Base-by-base conservation (phyloP, 2,797 vertebrate genomes). In the Lutra lutra region DNA sequence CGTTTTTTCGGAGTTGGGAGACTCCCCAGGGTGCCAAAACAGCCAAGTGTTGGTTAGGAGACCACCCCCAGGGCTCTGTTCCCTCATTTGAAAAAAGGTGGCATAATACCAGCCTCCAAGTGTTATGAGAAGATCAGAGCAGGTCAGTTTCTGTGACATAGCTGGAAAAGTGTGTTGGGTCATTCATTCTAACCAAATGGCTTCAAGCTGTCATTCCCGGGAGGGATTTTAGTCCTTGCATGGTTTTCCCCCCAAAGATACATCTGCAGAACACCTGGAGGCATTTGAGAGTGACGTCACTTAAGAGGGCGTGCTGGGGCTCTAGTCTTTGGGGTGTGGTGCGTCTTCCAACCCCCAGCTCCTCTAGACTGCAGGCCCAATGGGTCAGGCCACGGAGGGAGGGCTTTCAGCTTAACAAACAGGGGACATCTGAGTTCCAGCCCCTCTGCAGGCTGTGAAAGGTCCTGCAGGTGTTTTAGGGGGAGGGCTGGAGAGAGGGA, bases 251-350 rank as follows among this genome's bases (percentile, higher is more conserved):
- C 14, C 11, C 86, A 89, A 46, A 66, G 6, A 78, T 91, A 94
- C 68, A 92, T 90, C 96, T 89, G 90, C 77, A 90, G 94, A 68
- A 80, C 94, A 85, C 90, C 91, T 97, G 95, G 95, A 89, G 62
- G 66, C 84, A 11, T 68, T 94, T 79, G 70, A 97, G 86, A 46
- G 35, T 68, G 73, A 92, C 60, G 89, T 97, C 86, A 79, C 85
- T 78, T 46, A 91, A 94, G 54, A 40, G 90, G 86, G 38, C 0
- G 2, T 79, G 51, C 7, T 32, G 89, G 54, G 77, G 60, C 32
- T 80, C 7, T 18, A n/a, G 66, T 46, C 0, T 7, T 27, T 60
- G 51, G 86, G 68, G 72, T 7, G 43, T 43, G 56, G 93, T 51
- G 56, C 4, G 20, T 89, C 58, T 51, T 84, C 48, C 35, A 96